Base-by-base conservation (phyloP, 2,113 vertebrate genomes). In the Orycteropus afer region DNA sequence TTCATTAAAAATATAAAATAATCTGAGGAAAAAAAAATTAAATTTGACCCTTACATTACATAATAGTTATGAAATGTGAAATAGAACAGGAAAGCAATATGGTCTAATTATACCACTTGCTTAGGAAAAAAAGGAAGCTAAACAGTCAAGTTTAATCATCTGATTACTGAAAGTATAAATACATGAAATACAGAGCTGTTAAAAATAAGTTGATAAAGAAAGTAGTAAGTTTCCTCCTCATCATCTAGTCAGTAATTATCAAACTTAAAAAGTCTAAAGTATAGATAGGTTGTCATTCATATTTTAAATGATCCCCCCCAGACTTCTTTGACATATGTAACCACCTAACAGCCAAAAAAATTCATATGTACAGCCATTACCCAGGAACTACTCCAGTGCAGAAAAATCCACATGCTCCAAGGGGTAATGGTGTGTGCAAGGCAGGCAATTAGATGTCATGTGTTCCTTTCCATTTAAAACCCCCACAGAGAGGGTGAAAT, bases 1-100 rank as follows among this genome's bases (percentile, higher is more conserved):
- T 27, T 65, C 34, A 12, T 87, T 77, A 90, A 89, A 63, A 89
- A 94, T 42, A 77, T 13, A 93, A 90, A 87, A 53, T 82, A 84
- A 71, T 40, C 13, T 34, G 9, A 65, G 32, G 9, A 15, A 65
- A 65, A 65, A 65, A 65, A 32, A 65, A 34, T 65, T 65, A 34
- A 34, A 11, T 65, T 32, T 9, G 63, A 65, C 15, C 63, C 12
- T 65, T 34, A 65, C 63, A 9, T 34, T 17, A 65, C 32, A 32
- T 32, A 65, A 65, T 34, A n/a, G n/a, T n/a, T n/a, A n/a, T n/a
- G n/a, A 86, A 45, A 91, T 34, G 22, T n/a, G 47, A 89, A 59
- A 74, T 92, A 92, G 78, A 86, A 92, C 22, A 84, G 25, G 37
- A 86, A 88, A 81, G 77, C 90, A 76, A 80, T 29, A 37, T 59